phyloP scores from a whole-genome alignment of 2,888 invertebrate genomes.

The Drosophila meridiana region DNA sequence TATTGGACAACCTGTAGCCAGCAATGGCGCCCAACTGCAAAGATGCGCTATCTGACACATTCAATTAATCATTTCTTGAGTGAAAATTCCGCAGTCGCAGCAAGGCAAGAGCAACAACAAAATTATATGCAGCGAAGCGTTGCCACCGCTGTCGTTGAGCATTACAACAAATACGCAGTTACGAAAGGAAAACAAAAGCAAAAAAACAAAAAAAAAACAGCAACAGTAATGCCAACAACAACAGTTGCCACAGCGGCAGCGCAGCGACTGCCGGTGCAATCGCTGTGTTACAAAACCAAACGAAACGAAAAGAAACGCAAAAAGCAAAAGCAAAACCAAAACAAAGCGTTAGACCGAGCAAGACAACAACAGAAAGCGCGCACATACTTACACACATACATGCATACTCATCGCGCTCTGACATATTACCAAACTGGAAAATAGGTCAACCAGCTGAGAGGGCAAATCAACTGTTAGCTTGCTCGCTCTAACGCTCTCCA shows the following conservation, averaged over 20 bases:
- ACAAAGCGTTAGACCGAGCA: constrained; percentile 71
- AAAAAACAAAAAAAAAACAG: constrained; percentile 15
- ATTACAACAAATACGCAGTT: constrained; percentile 79
- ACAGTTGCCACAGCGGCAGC: constrained; percentile 24
- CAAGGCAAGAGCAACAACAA: constrained; percentile 18
- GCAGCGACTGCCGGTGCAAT: constrained; percentile 58
- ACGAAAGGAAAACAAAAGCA: constrained; percentile 46
- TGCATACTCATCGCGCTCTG: constrained; percentile 30
- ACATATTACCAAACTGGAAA: constrained; percentile 72
- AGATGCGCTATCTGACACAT: constrained; percentile 69
- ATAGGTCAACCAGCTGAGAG: constrained; percentile 78
- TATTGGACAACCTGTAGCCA: constrained; percentile 37
- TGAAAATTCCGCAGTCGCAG: constrained; percentile 62
- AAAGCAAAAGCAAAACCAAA: constrained; percentile 73
- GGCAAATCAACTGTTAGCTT: constrained; percentile 34
- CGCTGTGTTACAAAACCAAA: constrained; percentile 67
- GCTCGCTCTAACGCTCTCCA: constrained; percentile 52
- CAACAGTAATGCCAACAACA: background rate
- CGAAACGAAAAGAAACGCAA: constrained; percentile 59
- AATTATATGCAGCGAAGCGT: constrained; percentile 67
- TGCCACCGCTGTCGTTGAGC: constrained; percentile 48
- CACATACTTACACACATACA: constrained; percentile 18
- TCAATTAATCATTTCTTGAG: constrained; percentile 77
- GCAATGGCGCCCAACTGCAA: constrained; percentile 56
- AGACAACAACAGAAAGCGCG: constrained; percentile 51